Evolutionary conservation across 2,888 invertebrate species (phyloP), one percentile per base, ranked within the genome.

Genomic region (Platycheirus rosarum): DNA sequence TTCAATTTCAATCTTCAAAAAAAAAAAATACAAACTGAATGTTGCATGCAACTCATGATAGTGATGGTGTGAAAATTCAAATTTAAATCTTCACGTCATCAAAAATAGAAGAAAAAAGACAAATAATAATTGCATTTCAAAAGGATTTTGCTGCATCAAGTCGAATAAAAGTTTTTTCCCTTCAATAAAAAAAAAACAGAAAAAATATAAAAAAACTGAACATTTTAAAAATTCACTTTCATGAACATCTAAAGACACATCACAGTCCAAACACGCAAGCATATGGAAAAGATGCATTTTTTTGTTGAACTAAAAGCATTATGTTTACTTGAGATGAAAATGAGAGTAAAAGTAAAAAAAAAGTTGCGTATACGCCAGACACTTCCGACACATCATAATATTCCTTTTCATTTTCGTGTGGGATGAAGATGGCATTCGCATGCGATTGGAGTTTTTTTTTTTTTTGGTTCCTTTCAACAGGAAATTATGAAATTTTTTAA

Each of bases 201-300:
- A 14, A 23, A 42, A 20, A 63, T 37, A n/a, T n/a, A 14, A 20
- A 48, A 65, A 49, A 49, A 16, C 23, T 53, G 18, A 48, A 35
- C 35, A 26, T 44, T 62, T 42, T 16, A 63, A 68, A 63, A 23
- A 49, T 77, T 71, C 65, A 66, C 73, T 71, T 66, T 78, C 77
- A 71, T 66, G 18, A 37, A 8, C 65, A 46, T 13, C 57, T 51
- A 7, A 32, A 20, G 32, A 2, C 11, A 26, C 14, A 44, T 18
- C 16, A 40, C 20, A 11, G 23, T 37, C 5, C 37, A 9, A 18
- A 35, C 71, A 73, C 60, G 60, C 77, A 65, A 77, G 49, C 11
- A 37, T 16, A 35, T 23, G 37, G 65, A 57, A 11, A 49, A 78
- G 60, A 78, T 78, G 40, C 32, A 53, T 62, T 73, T 37, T 44